Conservation (phyloP, 2,888 invertebrate species). For the Teleogryllus oceanicus region DNA sequence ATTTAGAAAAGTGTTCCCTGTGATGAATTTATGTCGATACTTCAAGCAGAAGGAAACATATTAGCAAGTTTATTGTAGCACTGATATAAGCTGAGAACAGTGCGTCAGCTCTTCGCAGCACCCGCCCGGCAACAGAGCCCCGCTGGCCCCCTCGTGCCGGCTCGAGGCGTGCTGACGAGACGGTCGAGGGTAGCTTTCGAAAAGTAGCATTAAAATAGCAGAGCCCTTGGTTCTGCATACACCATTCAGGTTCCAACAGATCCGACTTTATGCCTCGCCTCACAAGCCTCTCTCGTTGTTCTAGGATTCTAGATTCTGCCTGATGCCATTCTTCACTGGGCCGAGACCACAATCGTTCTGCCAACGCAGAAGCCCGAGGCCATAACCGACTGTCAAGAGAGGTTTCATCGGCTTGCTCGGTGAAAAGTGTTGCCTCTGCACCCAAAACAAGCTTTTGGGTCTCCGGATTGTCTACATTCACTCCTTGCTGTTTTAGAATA, state of each 20-base stretch:
- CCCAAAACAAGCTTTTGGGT: constrained; percentile 56
- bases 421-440: constrained; percentile 81
- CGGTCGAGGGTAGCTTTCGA: no score
- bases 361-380: constrained; percentile 81
- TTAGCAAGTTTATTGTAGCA: no score
- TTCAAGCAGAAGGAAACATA: no score
- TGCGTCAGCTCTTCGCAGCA: no score
- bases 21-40: no score
- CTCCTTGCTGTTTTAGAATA: constrained; percentile 33
- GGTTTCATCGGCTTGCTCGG: constrained; percentile 72
- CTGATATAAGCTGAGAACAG: no score
- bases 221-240: constrained; percentile 64
- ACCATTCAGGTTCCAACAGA: constrained; percentile 79
- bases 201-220: constrained; percentile 38
- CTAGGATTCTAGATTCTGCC: constrained; percentile 70
- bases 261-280: constrained; percentile 68
- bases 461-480: constrained; percentile 47
- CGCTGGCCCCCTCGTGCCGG: no score
- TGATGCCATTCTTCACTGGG: constrained; percentile 57
- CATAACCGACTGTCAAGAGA: constrained; percentile 70
- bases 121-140: no score
- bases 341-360: constrained; percentile 79
- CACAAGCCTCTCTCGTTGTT: constrained; percentile 69
- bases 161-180: no score
- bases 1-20: no score